Evolutionary conservation across 2,888 invertebrate species (phyloP), one percentile per base, ranked within the genome.

Genomic region (Pogonocherus hispidulus): DNA sequence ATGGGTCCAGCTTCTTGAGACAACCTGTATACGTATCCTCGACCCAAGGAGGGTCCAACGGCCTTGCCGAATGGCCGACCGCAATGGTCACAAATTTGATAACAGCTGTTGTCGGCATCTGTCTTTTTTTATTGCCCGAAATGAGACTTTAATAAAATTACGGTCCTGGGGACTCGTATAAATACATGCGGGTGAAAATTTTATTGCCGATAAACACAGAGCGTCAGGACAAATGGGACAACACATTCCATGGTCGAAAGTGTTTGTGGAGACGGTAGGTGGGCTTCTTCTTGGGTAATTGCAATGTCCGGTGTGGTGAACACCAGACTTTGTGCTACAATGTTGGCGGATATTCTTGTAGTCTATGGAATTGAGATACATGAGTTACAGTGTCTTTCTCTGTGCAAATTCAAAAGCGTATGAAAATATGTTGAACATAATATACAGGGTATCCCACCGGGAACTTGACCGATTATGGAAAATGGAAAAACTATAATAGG

Each of bases 71-170:
- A 46, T 55, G 52, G 52, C 60, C 59, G 52, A 54, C 64, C 63
- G 66, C 59, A 47, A 63, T 57, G 66, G 63, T 60, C 68, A 63
- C 64, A 68, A 66, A 68, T 68, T 71, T 66, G 63, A 66, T 56
- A 66, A 68, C 71, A 71, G 68, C 71, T 59, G 47, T 47, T 59
- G 23, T 11, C 47, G 59, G 59, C 59, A 59, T 59, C 59, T 59
- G 59, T 59, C 59, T 59, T 35, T 47, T 59, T 49, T 41, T 59
- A 59, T 19, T 27, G 27, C 32, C 14, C 18, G 23, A 59, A 49
- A 47, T 59, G 32, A 32, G 47, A 22, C 44, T 59, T 59, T 59
- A 59, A 47, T 49, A 47, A 59, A 59, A 59, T 59, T 59, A 59
- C 27, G 59, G 59, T 32, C 47, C 59, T 27, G 44, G 14, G 18